Evolutionary conservation across 2,797 vertebrate species (phyloP).

Genomic region (Chrysocyon brachyurus): DNA sequence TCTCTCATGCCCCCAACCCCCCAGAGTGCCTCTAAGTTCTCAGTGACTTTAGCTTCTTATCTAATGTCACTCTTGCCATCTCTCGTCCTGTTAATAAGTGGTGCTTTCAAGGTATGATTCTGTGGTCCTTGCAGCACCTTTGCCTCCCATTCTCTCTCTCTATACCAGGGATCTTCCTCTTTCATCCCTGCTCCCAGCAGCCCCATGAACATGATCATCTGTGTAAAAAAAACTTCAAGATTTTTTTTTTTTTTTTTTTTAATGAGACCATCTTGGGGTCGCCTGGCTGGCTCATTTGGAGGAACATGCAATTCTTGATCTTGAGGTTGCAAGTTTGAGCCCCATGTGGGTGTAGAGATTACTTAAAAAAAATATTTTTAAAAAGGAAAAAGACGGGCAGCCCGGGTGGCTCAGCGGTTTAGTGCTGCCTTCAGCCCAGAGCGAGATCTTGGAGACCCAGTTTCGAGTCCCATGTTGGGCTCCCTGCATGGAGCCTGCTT

Average conservation of each 20-base stretch:
- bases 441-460: no score
- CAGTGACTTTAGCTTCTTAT: neutral
- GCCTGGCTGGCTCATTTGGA: neutral
- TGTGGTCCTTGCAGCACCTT: neutral
- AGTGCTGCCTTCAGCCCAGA: no score
- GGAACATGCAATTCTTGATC: neutral
- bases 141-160: neutral
- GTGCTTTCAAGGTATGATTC: neutral
- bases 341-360: neutral
- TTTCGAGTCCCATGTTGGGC: no score
- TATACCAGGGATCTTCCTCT: neutral
- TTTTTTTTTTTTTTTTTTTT: neutral
- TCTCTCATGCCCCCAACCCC: neutral
- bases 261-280: neutral
- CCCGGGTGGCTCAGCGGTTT: no score
- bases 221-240: neutral
- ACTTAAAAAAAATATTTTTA: neutral
- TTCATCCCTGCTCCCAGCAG: neutral
- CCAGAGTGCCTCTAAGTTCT: neutral
- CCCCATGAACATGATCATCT: neutral
- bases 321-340: neutral
- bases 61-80: neutral
- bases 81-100: neutral
- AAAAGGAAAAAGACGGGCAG: neutral
- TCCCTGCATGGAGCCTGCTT: no score